phyloP scores from a whole-genome alignment of 92 coral and sea anemone genomes.

The Blastomussa wellsi region DNA sequence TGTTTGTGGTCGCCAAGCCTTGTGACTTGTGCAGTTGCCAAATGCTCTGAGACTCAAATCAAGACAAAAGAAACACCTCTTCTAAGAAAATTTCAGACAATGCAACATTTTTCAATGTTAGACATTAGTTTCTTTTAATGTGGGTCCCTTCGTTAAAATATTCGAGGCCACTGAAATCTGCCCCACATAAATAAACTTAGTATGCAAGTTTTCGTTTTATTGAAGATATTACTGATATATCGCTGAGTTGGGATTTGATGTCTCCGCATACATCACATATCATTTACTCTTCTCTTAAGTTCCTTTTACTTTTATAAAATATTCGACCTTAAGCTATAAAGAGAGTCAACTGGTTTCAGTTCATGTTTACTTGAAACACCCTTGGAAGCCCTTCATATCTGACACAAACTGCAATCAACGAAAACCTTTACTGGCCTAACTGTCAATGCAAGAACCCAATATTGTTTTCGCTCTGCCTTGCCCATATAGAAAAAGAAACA shows the following conservation, averaged over 20 bases:
- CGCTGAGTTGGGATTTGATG: neutral
- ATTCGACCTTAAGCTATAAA: neutral
- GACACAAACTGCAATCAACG: constrained; percentile 10
- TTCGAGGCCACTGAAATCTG: neutral
- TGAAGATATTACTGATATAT: neutral
- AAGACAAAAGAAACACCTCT: neutral
- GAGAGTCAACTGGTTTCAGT: neutral
- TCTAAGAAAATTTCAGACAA: neutral
- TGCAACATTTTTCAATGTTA: too few relatives aligned
- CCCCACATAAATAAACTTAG: too few relatives aligned
- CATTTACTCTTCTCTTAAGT: neutral
- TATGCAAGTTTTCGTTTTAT: neutral
- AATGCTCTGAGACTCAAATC: neutral
- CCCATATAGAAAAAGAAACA: neutral
- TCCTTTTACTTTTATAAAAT: neutral
- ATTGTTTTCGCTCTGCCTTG: neutral
- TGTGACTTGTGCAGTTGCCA: neutral
- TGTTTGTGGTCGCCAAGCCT: neutral
- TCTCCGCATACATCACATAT: neutral
- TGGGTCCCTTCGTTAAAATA: neutral
- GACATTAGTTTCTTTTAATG: neutral
- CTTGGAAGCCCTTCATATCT: neutral
- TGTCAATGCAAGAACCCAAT: neutral
- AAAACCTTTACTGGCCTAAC: neutral
- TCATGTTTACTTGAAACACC: neutral